Conservation (phyloP, 2,113 vertebrate genomes). For the Lepisosteus osseus region DNA sequence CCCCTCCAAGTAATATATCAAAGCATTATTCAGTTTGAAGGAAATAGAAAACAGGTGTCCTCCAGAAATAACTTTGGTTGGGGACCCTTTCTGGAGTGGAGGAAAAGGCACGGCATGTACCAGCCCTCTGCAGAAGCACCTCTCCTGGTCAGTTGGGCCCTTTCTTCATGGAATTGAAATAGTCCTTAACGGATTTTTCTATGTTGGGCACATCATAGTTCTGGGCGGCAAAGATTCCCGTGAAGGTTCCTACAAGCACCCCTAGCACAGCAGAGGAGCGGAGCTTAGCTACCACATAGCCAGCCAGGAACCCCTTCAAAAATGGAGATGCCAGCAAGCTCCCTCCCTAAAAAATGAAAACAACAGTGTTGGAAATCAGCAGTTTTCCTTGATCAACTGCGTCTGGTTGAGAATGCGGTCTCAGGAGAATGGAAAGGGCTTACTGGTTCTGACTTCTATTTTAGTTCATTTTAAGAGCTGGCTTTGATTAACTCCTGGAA, state of each 20-base stretch:
- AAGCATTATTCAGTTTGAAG: background rate
- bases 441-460: too few relatives aligned
- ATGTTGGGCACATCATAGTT: constrained; percentile 80
- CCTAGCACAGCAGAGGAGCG: constrained; percentile 87
- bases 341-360: constrained; percentile 62
- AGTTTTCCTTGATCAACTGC: background rate
- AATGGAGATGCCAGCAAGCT: constrained; percentile 84
- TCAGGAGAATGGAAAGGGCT: background rate
- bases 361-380: background rate
- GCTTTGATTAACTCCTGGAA: too few relatives aligned
- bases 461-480: too few relatives aligned
- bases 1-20: background rate
- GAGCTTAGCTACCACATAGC: constrained; percentile 86
- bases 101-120: background rate
- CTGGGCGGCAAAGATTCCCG: constrained; percentile 88
- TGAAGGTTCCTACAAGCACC: constrained; percentile 78
- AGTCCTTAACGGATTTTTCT: constrained; percentile 83
- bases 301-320: constrained; percentile 89
- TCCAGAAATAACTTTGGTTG: background rate
- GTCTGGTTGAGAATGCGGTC: too few relatives aligned
- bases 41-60: constrained; percentile 3
- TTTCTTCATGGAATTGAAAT: constrained; percentile 70
- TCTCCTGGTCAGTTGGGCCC: constrained; percentile 66
- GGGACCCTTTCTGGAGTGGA: background rate
- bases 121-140: background rate